Conservation (phyloP, 23 tunicate species). For the Halocynthia aurantium region DNA sequence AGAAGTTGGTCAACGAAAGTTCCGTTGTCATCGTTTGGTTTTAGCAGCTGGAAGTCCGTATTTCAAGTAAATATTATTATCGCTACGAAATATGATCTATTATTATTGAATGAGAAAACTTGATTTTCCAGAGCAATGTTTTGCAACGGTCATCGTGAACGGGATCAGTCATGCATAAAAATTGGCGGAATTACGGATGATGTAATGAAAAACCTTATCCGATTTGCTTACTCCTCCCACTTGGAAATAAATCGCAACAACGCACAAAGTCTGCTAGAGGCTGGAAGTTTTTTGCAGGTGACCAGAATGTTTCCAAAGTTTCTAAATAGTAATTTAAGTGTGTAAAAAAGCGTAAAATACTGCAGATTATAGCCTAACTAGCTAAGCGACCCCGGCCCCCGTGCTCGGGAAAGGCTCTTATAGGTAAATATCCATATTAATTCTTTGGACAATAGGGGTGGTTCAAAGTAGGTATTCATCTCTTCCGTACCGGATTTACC, state of each 20-base stretch:
- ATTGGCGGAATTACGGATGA: constrained; percentile 35
- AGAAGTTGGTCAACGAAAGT: constrained; percentile 41
- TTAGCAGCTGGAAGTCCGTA: constrained; percentile 59
- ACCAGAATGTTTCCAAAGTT: no score
- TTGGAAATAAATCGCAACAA: constrained; percentile 36
- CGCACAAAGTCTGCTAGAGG: constrained; percentile 55
- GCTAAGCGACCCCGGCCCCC: no score
- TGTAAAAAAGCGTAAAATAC: no score
- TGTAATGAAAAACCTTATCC: constrained; percentile 48
- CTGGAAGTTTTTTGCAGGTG: constrained; percentile 61
- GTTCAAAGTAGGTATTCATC: no score
- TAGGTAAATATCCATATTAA: no score
- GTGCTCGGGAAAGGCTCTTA: no score
- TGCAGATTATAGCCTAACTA: no score
- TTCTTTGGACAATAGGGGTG: no score
- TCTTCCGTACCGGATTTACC: no score
- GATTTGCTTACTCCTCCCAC: constrained; percentile 67
- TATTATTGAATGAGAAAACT: background rate
- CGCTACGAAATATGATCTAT: background rate
- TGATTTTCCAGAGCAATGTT: constrained; percentile 55
- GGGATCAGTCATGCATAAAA: constrained; percentile 30
- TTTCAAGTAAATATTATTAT: constrained; percentile 32
- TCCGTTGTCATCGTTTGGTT: constrained; percentile 51
- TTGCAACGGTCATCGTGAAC: constrained; percentile 52
- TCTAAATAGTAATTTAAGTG: no score